phyloP scores from a whole-genome alignment of 1,140 invertebrate species.

The Adoxophyes honmai region DNA sequence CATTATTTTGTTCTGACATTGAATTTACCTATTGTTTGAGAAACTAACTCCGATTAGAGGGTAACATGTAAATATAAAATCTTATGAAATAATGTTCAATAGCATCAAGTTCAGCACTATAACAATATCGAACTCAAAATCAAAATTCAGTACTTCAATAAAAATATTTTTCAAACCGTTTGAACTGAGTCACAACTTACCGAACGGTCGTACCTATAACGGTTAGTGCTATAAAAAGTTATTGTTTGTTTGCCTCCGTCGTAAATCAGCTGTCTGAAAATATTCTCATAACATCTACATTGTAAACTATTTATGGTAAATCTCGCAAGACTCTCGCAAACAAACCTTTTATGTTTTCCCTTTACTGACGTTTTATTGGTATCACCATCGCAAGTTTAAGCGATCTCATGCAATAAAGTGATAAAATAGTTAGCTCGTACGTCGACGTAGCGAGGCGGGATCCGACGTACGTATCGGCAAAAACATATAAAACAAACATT shows the following conservation, averaged over 20 bases:
- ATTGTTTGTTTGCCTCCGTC: constrained; percentile 10
- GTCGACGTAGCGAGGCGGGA: constrained; percentile 46
- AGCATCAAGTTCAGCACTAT: too few species aligned
- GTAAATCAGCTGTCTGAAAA: background rate
- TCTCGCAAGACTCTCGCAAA: constrained; percentile 4
- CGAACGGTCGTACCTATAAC: background rate
- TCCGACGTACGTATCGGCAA: constrained; percentile 54
- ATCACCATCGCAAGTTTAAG: constrained; percentile 59
- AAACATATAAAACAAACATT: constrained; percentile 68
- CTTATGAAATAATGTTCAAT: too few species aligned
- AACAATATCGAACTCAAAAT: too few species aligned
- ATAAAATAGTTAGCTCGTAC: constrained; percentile 73
- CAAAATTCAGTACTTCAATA: too few species aligned
- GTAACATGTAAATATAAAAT: too few species aligned
- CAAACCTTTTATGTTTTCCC: constrained; percentile 28
- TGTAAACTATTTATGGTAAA: constrained; percentile 12
- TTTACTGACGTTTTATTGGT: constrained; percentile 59
- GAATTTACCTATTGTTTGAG: too few species aligned
- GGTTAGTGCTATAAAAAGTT: background rate
- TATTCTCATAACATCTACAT: constrained; percentile 13
- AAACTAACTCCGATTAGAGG: too few species aligned
- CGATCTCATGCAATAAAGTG: constrained; percentile 72
- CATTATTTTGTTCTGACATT: too few species aligned
- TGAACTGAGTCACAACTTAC: background rate
- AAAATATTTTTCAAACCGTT: too few species aligned